phyloP scores from a whole-genome alignment of 2,797 vertebrate species.

The Alexandromys oeconomus region DNA sequence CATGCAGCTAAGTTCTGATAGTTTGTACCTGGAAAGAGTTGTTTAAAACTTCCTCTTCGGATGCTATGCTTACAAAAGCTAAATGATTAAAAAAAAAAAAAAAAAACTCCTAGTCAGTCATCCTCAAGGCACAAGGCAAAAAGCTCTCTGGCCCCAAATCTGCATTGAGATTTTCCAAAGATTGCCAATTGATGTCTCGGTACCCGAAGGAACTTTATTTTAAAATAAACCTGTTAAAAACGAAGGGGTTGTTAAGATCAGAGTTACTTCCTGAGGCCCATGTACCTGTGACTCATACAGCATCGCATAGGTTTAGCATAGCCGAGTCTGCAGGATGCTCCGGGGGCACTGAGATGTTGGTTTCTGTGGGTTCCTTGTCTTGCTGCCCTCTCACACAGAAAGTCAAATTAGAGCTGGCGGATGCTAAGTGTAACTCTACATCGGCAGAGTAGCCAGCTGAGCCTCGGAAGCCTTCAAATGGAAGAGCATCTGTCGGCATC shows the following conservation, averaged over 20 bases:
- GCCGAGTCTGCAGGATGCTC: background rate
- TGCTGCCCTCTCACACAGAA: background rate
- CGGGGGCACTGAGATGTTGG: background rate
- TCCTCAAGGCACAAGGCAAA: background rate
- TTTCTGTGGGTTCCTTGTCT: background rate
- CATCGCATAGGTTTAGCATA: background rate
- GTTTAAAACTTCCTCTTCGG: background rate
- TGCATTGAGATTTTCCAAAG: background rate
- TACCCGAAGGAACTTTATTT: conserved; percentile 10
- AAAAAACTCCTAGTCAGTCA: background rate
- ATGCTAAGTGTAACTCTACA: background rate
- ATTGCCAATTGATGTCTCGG: background rate
- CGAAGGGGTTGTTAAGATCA: background rate
- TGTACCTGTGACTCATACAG: background rate
- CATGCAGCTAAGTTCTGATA: background rate
- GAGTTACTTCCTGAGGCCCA: background rate
- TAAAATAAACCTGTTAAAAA: conserved; percentile 43
- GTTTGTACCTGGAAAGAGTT: conserved; percentile 27
- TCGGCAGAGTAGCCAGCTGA: background rate
- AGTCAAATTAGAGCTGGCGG: background rate
- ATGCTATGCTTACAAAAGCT: background rate
- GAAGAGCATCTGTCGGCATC: background rate
- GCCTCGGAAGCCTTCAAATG: background rate
- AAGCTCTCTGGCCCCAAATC: background rate
- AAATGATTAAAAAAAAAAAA: background rate